Conservation (phyloP, 1,140 invertebrate genomes). For the Sitophilus oryzae region DNA sequence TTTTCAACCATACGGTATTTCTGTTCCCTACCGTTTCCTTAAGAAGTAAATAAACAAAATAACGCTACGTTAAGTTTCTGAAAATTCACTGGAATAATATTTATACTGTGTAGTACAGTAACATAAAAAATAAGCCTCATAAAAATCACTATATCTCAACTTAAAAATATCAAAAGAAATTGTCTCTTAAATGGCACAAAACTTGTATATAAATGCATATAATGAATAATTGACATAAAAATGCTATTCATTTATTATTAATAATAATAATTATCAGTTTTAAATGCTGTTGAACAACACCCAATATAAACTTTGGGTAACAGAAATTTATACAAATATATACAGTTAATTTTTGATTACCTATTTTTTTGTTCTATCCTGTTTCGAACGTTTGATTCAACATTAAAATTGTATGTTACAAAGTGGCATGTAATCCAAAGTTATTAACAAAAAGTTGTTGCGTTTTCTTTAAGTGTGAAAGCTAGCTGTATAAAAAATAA, state of each 20-base stretch:
- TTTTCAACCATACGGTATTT: no score
- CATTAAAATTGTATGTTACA: not conserved
- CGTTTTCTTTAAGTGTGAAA: no score
- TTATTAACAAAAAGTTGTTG: no score
- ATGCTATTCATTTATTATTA: not conserved
- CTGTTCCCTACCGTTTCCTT: no score
- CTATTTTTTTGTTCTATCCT: not conserved
- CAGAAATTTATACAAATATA: not conserved
- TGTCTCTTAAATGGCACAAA: not conserved
- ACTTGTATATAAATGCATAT: not conserved
- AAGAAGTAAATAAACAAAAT: no score
- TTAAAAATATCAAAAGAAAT: not conserved
- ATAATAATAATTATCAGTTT: not conserved
- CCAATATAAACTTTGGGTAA: not conserved
- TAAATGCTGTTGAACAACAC: not conserved
- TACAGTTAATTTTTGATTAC: not conserved
- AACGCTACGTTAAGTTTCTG: no score
- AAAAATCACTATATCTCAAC: not conserved
- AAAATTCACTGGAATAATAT: no score
- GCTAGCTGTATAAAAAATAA: not conserved
- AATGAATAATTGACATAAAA: not conserved
- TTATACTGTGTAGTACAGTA: no score
- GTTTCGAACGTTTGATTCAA: not conserved
- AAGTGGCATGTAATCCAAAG: not conserved
- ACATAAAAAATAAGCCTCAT: not conserved